Evolutionary conservation across 1,140 invertebrate genomes (phyloP).

Genomic region (Mercenaria mercenaria): DNA sequence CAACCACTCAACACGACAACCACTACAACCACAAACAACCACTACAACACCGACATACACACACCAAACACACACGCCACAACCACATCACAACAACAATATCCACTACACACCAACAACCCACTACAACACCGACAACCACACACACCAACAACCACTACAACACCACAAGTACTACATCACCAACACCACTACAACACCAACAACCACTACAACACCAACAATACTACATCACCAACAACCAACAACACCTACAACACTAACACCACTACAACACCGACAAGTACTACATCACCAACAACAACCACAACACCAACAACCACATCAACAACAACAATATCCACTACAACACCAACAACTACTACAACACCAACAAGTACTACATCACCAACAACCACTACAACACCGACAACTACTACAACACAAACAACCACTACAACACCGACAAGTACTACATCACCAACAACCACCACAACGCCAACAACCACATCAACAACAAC

Average conservation of each 20-base stretch:
- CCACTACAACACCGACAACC: background rate
- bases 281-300: background rate
- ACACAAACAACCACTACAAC: background rate
- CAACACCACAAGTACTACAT: background rate
- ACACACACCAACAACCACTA: background rate
- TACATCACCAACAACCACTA: background rate
- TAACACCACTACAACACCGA: background rate
- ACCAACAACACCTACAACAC: background rate
- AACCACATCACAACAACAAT: background rate
- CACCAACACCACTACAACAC: background rate
- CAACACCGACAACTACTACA: background rate
- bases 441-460: background rate
- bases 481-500: background rate
- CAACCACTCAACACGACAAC: background rate
- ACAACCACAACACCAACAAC: background rate
- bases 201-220: background rate
- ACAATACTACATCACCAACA: background rate
- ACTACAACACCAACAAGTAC: background rate
- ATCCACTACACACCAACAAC: background rate
- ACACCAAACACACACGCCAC: background rate
- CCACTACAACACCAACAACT: background rate
- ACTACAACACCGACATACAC: background rate
- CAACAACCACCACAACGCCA: background rate
- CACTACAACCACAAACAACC: background rate
- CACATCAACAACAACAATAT: background rate